These are phyloP conservation scores for Grantiella picta DNA, from an alignment of 2,113 vertebrate genomes.

Conservation along the genomic window DNA sequence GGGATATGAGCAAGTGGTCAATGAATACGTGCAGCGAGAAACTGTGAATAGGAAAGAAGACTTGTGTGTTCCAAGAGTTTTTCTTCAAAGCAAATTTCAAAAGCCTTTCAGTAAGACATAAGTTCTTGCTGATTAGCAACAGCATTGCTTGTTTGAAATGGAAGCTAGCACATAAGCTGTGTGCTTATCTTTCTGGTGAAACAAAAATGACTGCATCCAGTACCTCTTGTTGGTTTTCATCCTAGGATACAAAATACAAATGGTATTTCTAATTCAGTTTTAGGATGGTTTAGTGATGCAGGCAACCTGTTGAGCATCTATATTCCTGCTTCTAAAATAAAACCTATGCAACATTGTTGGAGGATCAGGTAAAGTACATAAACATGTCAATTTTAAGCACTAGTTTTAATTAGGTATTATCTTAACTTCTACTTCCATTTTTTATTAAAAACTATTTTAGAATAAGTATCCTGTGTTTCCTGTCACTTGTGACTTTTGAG, in stretches of 20 bases:
- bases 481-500: neutral
- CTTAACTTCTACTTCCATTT: neutral
- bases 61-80: constrained; percentile 86
- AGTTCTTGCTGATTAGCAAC: neutral
- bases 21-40: constrained; percentile 89
- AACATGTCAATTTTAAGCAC: neutral
- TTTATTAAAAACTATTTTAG: constrained; percentile 28
- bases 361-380: neutral
- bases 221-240: neutral
- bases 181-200: neutral
- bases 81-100: constrained; percentile 92
- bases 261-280: neutral
- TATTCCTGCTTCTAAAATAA: neutral
- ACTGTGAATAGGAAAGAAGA: constrained; percentile 96
- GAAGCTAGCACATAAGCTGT: neutral
- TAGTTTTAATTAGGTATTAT: neutral
- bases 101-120: constrained; percentile 65
- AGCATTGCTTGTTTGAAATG: neutral
- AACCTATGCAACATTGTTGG: neutral
- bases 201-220: neutral
- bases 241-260: neutral
- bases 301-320: neutral
- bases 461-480: neutral
- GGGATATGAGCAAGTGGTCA: constrained; percentile 78
- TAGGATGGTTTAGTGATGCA: neutral